These are phyloP conservation scores for Pontoporia blainvillei DNA, from an alignment of 2,113 vertebrate species.

Conservation along the genomic window DNA sequence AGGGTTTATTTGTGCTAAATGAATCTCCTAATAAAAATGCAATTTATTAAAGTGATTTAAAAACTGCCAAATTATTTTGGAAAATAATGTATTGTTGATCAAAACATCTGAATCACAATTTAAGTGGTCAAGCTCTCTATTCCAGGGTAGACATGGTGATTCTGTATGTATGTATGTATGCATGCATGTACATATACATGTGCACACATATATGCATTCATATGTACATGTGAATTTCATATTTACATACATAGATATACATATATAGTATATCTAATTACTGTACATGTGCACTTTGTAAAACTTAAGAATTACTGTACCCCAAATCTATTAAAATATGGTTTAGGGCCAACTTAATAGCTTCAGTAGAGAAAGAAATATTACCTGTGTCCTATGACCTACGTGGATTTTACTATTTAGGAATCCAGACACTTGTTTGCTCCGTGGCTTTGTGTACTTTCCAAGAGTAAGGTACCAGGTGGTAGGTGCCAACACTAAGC, in stretches of 20 bases:
- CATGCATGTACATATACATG: too few species aligned
- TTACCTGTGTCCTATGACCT: background rate
- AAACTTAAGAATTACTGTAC: background rate
- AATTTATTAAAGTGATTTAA: constrained; percentile 13
- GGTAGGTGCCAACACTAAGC: background rate
- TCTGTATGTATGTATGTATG: background rate
- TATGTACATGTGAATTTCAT: background rate
- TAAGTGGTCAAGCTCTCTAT: background rate
- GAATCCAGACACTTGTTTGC: background rate
- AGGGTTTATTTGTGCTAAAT: background rate
- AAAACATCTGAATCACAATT: background rate
- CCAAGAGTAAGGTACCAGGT: background rate
- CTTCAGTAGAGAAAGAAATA: background rate
- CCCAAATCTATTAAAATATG: background rate
- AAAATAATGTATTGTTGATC: background rate
- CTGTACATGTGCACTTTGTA: background rate
- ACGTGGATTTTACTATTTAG: background rate
- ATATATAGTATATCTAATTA: background rate
- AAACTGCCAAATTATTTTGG: background rate
- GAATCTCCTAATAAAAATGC: background rate
- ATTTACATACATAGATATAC: background rate
- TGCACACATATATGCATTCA: background rate
- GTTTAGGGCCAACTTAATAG: background rate
- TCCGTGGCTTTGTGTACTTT: background rate
- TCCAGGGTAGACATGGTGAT: background rate